Evolutionary conservation across 2,113 vertebrate genomes (phyloP).

Genomic region (Clarias macrocephalus): DNA sequence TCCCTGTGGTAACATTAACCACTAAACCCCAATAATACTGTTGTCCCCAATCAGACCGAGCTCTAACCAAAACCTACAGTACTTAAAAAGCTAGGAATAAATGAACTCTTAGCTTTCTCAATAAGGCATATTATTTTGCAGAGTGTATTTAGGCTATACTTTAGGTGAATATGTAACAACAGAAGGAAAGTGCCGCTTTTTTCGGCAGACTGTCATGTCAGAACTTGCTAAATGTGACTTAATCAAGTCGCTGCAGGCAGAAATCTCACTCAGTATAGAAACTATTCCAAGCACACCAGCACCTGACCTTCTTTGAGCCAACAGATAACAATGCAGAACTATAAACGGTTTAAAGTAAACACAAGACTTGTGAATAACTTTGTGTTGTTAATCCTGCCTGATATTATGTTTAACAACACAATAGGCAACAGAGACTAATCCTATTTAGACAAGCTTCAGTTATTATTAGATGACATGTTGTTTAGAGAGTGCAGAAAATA

Average conservation of each 20-base stretch:
- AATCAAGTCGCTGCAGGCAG: not conserved
- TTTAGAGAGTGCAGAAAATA: not conserved
- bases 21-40: not conserved
- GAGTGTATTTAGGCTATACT: not conserved
- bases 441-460: not conserved
- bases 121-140: not conserved
- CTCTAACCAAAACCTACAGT: not conserved
- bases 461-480: not conserved
- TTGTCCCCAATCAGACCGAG: not conserved
- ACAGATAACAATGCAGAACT: not conserved
- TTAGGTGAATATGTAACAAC: not conserved
- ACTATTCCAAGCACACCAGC: not conserved
- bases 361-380: not conserved
- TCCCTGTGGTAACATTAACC: not conserved
- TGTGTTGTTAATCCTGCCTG: no score
- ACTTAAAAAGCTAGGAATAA: no score
- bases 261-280: slow-evolving; percentile 3
- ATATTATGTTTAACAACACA: not conserved
- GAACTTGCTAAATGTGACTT: not conserved
- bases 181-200: not conserved
- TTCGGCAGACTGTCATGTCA: not conserved
- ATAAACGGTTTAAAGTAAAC: not conserved
- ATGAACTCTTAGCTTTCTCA: not conserved
- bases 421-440: no score
- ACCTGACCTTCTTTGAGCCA: no score